Conservation (phyloP, 2,888 invertebrate species). For the Leptopilina drosophilae region DNA sequence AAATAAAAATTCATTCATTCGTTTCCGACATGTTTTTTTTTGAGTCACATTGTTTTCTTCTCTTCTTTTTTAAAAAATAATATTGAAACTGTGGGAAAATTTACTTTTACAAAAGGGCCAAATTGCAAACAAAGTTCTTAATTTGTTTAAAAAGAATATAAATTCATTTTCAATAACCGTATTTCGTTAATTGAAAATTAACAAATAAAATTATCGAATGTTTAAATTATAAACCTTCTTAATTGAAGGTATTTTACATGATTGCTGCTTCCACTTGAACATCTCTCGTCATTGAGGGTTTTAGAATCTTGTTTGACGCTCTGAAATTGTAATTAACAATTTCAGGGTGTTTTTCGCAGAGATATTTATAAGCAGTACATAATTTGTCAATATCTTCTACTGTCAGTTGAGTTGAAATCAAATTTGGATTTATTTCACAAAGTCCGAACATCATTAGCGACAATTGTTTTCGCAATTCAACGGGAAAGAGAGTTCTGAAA, state of each 20-base stretch:
- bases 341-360: conserved; percentile 84
- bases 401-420: conserved; percentile 85
- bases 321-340: conserved; percentile 85
- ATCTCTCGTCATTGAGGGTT: conserved; percentile 45
- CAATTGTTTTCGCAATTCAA: conserved; percentile 82
- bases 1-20: conserved; percentile 50
- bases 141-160: no score
- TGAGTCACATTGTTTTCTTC: conserved; percentile 16
- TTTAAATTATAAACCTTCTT: no score
- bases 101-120: no score
- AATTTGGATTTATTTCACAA: conserved; percentile 85
- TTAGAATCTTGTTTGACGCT: conserved; percentile 73
- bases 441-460: conserved; percentile 83
- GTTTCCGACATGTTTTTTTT: neutral
- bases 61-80: conserved; percentile 18
- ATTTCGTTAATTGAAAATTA: neutral
- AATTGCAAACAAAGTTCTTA: no score
- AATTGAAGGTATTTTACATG: neutral
- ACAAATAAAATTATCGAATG: neutral
- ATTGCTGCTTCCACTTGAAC: conserved; percentile 49
- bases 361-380: conserved; percentile 86
- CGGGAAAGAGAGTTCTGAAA: conserved; percentile 86
- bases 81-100: no score
- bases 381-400: conserved; percentile 88
- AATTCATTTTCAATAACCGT: no score